Base-by-base conservation (phyloP, 35 echinoderm and acorn worm genomes). In the Apostichopus parvimensis region DNA sequence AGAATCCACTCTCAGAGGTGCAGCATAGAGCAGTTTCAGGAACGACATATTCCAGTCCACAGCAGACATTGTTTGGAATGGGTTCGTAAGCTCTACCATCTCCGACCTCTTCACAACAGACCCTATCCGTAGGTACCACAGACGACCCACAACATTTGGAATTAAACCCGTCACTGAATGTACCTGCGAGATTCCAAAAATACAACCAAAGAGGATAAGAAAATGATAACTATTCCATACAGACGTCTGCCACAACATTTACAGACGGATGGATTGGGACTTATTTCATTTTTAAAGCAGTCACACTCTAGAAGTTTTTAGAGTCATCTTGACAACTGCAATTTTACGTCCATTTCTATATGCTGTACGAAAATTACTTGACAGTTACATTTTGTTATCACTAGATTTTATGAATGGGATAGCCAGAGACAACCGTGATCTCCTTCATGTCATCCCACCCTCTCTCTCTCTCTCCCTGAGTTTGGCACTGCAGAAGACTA, bases 91-190 rank as follows among this genome's bases (percentile, higher is more conserved):
- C 93, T 73, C 92, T 56, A 9, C 93, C 95, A 15, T 87, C 72
- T 20, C 91, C 91, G 11, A 78, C 76, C 79, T 93, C 88, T 66
- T 93, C 87, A 91, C 97, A 98, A 64, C 97, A 98, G 6, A 94
- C 91, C 66, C 91, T 87, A 60, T 92, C 26, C 5, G 79, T 73
- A 22, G 86, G 75, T 53, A 98, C 87, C 17, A 98, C 89, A 62
- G 87, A 77, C 1, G 85, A 82, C 23, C 97, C 97, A 71, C 97
- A 98, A 90, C 97, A 98, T 93, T 94, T 93, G 80, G 88, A 76
- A 84, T 93, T 96, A 92, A 91, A 94, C 1, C 93, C 94, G 92
- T 98, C 97, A 91, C 91, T 80, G 87, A 98, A 98, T 9, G 87
- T 91, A 70, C 90, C 97, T 98, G 84, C 17, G 76, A 7, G 71